Evolutionary conservation across 2,888 invertebrate genomes (phyloP), one percentile per base, ranked within the genome.

Genomic region (Agrilus biguttatus): DNA sequence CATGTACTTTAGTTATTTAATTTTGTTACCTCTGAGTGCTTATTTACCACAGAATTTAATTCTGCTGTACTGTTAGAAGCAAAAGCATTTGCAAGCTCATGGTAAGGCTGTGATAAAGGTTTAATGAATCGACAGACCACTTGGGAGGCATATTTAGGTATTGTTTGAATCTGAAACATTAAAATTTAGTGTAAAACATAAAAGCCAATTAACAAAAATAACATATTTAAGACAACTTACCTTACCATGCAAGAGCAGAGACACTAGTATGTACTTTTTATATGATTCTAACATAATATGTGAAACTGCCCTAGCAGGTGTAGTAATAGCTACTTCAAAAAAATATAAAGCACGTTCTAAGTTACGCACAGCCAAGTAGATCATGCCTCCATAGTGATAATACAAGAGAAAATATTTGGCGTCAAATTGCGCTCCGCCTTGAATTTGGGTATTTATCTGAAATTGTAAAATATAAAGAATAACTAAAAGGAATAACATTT

Each of bases 381-480:
- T 90, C 90, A 96, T 92, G 41, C 96, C 96, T 45, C 95, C 95
- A 62, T 97, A 97, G 65, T 96, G 96, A 63, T 90, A 96, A 65
- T 92, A 96, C 0, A 91, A 73, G 41, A 97, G 73, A 62, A 93
- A 93, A 65, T 90, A 84, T 68, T 87, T 89, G 1, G 87, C 78
- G 63, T 90, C 89, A 67, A 83, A 84, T 60, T 80, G 75, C 50
- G 81, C 80, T 57, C 85, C 85, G 50, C 53, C 59, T 39, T 58
- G 57, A 48, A 54, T 60, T 45, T 59, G 56, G 5, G 53, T 50
- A 45, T 55, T 28, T 28, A 28, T 56, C 60, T 60, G 46, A 40
- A 57, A 60, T 12, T n/a, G 10, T 12, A 33, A 39, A 42, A 40
- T 8, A 38, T 14, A 19, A 36, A n/a, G 40, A 10, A 13, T 41